Conservation (phyloP, 1,140 invertebrate genomes). For the Sminthurinus signatus region DNA sequence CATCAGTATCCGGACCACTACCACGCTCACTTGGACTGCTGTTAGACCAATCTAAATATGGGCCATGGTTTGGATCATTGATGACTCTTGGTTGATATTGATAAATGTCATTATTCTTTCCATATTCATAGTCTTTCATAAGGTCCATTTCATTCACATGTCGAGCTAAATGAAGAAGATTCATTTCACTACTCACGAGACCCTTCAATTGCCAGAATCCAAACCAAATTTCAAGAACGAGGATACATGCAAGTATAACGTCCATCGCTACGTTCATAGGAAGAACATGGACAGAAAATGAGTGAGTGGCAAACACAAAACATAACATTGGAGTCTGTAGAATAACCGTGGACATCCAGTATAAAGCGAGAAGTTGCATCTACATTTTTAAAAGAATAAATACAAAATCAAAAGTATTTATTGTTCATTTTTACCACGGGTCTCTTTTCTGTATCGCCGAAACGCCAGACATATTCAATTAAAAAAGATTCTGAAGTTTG, state of each 20-base stretch:
- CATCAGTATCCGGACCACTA: background rate
- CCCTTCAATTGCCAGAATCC: slow-evolving; percentile 10
- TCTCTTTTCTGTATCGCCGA: too few relatives aligned
- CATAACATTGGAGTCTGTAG: slow-evolving; percentile 7
- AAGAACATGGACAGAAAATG: background rate
- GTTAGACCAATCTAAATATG: background rate
- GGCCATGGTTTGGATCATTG: background rate
- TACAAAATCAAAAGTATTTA: too few relatives aligned
- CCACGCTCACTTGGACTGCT: too few relatives aligned
- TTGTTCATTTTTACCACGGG: too few relatives aligned
- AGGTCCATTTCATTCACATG: background rate
- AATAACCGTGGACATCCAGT: slow-evolving; percentile 10
- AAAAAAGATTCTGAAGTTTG: too few relatives aligned
- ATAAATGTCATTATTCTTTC: background rate
- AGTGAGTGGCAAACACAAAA: slow-evolving; percentile 11
- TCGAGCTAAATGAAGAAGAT: background rate
- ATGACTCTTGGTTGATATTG: background rate
- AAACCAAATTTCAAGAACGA: slow-evolving; percentile 8
- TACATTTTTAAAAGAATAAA: too few relatives aligned
- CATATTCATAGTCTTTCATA: background rate
- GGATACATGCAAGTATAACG: background rate
- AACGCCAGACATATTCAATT: too few relatives aligned
- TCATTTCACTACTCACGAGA: slow-evolving; percentile 7
- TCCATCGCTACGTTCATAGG: background rate
- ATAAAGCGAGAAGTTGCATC: slow-evolving; percentile 11